These are phyloP conservation scores for Prietella phreatophila DNA, from an alignment of 2,113 vertebrate species.

Conservation along the genomic window DNA sequence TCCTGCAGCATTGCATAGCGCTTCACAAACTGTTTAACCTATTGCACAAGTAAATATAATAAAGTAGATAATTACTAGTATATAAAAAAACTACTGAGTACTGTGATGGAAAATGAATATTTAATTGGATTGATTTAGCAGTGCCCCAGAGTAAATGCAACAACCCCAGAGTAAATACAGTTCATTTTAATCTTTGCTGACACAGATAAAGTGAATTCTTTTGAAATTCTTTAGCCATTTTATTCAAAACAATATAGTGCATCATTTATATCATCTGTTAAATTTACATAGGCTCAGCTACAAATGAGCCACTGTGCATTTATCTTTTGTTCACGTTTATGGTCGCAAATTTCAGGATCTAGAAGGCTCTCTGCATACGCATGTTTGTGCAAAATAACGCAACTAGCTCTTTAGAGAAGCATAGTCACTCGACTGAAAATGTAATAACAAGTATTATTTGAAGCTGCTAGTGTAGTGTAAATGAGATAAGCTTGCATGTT, in stretches of 20 bases:
- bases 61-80: slow-evolving; percentile 21
- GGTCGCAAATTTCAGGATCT: not conserved
- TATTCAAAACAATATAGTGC: not conserved
- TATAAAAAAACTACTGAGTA: slow-evolving; percentile 1
- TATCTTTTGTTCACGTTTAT: not conserved
- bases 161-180: not conserved
- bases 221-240: not conserved
- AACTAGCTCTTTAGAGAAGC: not conserved
- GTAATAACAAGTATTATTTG: not conserved
- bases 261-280: not conserved
- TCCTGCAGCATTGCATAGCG: not conserved
- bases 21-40: not conserved
- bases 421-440: not conserved
- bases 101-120: slow-evolving; percentile 21
- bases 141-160: slow-evolving; percentile 10
- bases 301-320: not conserved
- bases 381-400: not conserved
- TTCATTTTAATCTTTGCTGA: not conserved
- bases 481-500: not conserved
- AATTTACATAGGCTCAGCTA: not conserved
- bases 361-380: not conserved
- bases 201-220: not conserved
- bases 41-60: slow-evolving; percentile 5
- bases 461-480: not conserved
- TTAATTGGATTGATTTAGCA: slow-evolving; percentile 24